Percentiles rank a stretch among this genome's conserved stretches.
These are phyloP conservation scores for Troides helena DNA, from an alignment of 2,888 invertebrate genomes.

Conservation along the genomic window DNA sequence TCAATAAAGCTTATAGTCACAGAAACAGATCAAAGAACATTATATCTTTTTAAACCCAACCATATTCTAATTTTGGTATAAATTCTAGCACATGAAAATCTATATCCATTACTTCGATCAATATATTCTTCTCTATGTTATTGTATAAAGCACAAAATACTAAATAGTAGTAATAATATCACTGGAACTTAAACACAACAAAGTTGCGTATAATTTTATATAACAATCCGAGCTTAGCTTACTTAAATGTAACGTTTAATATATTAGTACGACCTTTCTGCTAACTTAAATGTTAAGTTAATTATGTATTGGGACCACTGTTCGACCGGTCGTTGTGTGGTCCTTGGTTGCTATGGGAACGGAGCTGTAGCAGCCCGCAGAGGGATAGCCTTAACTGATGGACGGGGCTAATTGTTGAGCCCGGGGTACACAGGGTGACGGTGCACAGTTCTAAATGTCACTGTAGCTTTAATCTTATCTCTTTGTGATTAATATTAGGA, in stretches of 20 bases:
- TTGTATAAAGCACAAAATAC: too few relatives aligned
- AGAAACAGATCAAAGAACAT: too few relatives aligned
- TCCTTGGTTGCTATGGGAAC: conserved; percentile 69
- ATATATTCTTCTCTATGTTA: too few relatives aligned
- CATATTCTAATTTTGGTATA: too few relatives aligned
- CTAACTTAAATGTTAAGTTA: conserved; percentile 25
- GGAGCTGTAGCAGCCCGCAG: conserved; percentile 44
- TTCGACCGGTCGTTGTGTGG: conserved; percentile 70
- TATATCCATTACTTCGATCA: too few relatives aligned
- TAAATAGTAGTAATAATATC: too few relatives aligned
- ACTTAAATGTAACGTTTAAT: conserved; percentile 2
- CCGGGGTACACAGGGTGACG: conserved; percentile 48
- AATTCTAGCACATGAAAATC: too few relatives aligned
- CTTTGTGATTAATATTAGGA: background rate
- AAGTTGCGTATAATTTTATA: too few relatives aligned
- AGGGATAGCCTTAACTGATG: conserved; percentile 63
- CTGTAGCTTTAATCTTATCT: conserved; percentile 48
- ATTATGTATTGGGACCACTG: conserved; percentile 41
- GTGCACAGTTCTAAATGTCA: conserved; percentile 63
- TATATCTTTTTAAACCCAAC: too few relatives aligned
- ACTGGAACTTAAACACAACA: too few relatives aligned
- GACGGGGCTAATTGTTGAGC: conserved; percentile 70
- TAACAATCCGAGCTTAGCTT: background rate
- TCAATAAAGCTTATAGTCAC: too few relatives aligned
- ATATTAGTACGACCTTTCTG: conserved; percentile 1